Percentiles rank a stretch among this genome's conserved stretches.
Conservation (phyloP, 2,888 invertebrate genomes). For the Agrochola macilenta region DNA sequence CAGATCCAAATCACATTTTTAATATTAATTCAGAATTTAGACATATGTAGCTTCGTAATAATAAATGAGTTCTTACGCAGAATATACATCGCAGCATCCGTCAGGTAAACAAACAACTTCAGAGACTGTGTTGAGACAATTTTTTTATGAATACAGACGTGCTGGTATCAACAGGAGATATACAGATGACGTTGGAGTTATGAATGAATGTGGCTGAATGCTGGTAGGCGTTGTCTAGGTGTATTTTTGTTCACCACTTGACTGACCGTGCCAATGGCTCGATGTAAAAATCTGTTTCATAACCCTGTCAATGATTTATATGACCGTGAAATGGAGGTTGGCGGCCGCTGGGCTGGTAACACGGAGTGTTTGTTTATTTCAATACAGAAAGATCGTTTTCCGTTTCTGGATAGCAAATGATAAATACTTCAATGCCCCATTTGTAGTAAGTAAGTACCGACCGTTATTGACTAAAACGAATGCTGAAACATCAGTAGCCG, state of each 20-base stretch:
- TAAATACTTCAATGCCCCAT: constrained; percentile 47
- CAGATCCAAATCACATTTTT: constrained; percentile 28
- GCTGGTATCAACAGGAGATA: constrained; percentile 73
- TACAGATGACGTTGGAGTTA: constrained; percentile 79
- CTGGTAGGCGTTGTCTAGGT: constrained; percentile 84
- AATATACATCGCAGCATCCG: constrained; percentile 81
- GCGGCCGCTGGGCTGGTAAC: constrained; percentile 60
- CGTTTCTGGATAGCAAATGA: constrained; percentile 43
- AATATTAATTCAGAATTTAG: constrained; percentile 14
- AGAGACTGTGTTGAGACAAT: constrained; percentile 65
- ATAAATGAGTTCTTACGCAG: constrained; percentile 74
- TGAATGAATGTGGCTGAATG: constrained; percentile 82
- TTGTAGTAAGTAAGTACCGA: constrained; percentile 30
- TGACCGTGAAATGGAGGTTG: constrained; percentile 82
- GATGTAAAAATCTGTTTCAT: constrained; percentile 85
- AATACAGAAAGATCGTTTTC: constrained; percentile 37
- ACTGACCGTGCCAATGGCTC: constrained; percentile 83
- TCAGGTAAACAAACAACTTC: constrained; percentile 60
- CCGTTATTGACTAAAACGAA: constrained; percentile 27
- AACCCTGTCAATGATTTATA: constrained; percentile 81
- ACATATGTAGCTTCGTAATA: neutral
- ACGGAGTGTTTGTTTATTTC: constrained; percentile 40
- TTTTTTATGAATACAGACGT: constrained; percentile 74
- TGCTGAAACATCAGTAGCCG: neutral
- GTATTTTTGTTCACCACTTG: constrained; percentile 88